Conservation (phyloP, 2,888 invertebrate species). For the Macrophya annulata region DNA sequence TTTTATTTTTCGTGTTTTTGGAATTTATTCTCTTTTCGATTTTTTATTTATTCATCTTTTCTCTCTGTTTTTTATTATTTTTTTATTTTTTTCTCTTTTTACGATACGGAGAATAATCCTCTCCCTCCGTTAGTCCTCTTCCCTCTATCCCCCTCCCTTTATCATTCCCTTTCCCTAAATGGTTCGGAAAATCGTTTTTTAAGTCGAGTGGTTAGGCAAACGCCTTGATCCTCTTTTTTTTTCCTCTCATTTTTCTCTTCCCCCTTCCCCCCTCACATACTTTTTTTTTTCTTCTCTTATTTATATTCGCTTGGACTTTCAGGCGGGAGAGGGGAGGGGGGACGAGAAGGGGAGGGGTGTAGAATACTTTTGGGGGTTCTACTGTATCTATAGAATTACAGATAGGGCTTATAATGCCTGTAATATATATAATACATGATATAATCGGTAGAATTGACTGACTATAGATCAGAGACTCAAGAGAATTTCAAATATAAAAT, state of each 20-base stretch:
- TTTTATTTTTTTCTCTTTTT: not conserved
- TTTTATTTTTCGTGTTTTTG: too few relatives aligned
- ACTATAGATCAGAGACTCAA: not conserved
- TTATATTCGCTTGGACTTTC: not conserved
- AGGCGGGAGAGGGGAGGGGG: too few relatives aligned
- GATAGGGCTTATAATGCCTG: too few relatives aligned
- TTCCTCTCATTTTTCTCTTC: constrained; percentile 54
- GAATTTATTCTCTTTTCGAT: not conserved
- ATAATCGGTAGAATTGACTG: too few relatives aligned
- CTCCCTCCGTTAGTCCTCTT: not conserved
- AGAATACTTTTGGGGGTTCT: too few relatives aligned
- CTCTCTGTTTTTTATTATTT: not conserved
- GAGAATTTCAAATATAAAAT: not conserved
- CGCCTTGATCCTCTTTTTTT: constrained; percentile 57
- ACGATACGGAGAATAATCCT: not conserved
- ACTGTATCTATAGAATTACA: too few relatives aligned
- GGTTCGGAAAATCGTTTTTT: constrained; percentile 33
- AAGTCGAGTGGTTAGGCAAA: constrained; percentile 41
- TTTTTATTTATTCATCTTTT: not conserved
- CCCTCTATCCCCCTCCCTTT: not conserved
- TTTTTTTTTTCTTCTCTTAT: too few relatives aligned
- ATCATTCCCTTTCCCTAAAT: not conserved
- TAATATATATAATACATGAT: too few relatives aligned
- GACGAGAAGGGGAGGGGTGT: too few relatives aligned
- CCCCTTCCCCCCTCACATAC: too few relatives aligned